phyloP scores from a whole-genome alignment of 2,797 vertebrate species.

The Labeo calbasu region DNA sequence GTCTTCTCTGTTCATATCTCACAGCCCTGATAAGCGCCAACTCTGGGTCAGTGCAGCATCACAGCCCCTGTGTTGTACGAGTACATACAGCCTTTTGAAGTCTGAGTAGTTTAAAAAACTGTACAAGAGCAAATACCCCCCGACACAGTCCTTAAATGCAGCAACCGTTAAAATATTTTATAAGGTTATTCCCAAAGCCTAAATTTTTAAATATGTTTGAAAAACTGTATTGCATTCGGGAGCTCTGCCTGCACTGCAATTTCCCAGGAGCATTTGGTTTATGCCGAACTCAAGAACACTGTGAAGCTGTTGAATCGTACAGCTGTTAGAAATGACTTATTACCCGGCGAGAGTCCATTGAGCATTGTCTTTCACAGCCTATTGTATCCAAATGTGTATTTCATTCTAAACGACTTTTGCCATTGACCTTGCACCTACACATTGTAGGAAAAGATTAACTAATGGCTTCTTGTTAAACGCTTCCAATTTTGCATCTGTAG shows the following conservation, averaged over 20 bases:
- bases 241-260: neutral
- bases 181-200: constrained; percentile 41
- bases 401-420: constrained; percentile 68
- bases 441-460: constrained; percentile 75
- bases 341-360: constrained; percentile 43
- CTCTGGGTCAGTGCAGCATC: constrained; percentile 25
- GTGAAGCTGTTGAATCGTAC: constrained; percentile 30
- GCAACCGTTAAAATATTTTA: constrained; percentile 38
- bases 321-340: constrained; percentile 66
- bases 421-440: constrained; percentile 70
- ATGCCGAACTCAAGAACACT: constrained; percentile 27
- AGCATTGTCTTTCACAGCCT: constrained; percentile 56
- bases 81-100: constrained; percentile 29
- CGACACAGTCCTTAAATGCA: constrained; percentile 23
- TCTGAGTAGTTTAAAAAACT: constrained; percentile 27
- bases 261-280: constrained; percentile 25
- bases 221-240: neutral
- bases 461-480: constrained; percentile 75
- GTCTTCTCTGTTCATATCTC: constrained; percentile 2
- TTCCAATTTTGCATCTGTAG: constrained; percentile 61
- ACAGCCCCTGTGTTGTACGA: neutral
- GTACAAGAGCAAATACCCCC: constrained; percentile 16
- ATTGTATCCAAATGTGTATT: constrained; percentile 62
- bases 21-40: neutral
- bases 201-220: constrained; percentile 25